Percentiles rank a stretch among this genome's conserved stretches.
phyloP scores from a whole-genome alignment of 2,797 vertebrate species.

The Streptopelia turtur region DNA sequence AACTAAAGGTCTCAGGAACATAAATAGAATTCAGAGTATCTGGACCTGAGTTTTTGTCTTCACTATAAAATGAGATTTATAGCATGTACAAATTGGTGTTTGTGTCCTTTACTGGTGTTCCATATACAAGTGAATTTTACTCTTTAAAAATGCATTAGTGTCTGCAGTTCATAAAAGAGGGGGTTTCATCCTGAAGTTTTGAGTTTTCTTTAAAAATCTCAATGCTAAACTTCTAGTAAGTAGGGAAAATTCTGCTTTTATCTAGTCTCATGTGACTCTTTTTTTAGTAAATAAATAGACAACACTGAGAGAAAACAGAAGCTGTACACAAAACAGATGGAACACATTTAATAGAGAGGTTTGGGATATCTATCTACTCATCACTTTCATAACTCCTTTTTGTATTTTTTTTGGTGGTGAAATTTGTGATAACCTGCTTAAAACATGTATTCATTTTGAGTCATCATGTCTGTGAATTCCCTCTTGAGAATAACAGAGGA shows the following conservation, averaged over 20 bases:
- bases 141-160: not conserved
- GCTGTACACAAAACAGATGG: not conserved
- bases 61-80: not conserved
- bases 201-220: not conserved
- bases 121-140: not conserved
- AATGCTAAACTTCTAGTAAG: not conserved
- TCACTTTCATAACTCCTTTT: not conserved
- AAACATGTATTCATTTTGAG: not conserved
- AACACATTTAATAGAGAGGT: not conserved
- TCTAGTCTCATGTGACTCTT: not conserved
- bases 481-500: not conserved
- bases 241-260: not conserved
- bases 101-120: not conserved
- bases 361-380: not conserved
- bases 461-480: not conserved
- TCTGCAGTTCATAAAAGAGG: not conserved
- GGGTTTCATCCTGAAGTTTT: not conserved
- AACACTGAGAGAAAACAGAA: not conserved
- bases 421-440: not conserved
- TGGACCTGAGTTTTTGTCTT: not conserved
- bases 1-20: not conserved
- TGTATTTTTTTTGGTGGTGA: not conserved
- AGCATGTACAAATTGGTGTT: not conserved
- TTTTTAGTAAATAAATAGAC: not conserved
- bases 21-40: not conserved